Conservation (phyloP, 2,888 invertebrate species). For the Philereme vetulata region DNA sequence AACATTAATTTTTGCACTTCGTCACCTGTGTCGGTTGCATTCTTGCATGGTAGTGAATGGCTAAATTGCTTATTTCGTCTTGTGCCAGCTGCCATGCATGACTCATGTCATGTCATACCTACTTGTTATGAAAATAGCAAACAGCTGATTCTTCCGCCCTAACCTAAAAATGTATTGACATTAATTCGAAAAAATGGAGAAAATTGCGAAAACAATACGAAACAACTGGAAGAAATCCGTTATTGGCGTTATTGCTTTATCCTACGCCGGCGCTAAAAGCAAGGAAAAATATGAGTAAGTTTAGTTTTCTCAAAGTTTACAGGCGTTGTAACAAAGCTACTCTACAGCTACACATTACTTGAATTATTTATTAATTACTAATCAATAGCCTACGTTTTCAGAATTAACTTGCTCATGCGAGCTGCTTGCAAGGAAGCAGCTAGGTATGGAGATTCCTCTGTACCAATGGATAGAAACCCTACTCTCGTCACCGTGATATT, state of each 20-base stretch:
- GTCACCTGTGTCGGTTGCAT: too few species aligned
- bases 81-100: too few species aligned
- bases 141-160: too few species aligned
- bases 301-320: neutral
- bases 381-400: slow-evolving; percentile 54
- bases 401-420: slow-evolving; percentile 90
- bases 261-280: slow-evolving; percentile 88
- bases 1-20: too few species aligned
- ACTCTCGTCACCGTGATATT: slow-evolving; percentile 93
- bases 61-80: too few species aligned
- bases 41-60: too few species aligned
- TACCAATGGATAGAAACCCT: slow-evolving; percentile 84
- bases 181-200: slow-evolving; percentile 47
- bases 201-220: slow-evolving; percentile 85
- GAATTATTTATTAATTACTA: neutral
- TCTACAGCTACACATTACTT: neutral
- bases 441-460: slow-evolving; percentile 86
- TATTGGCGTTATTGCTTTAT: slow-evolving; percentile 86
- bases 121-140: too few species aligned
- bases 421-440: slow-evolving; percentile 91
- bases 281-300: slow-evolving; percentile 90
- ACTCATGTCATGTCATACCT: too few species aligned
- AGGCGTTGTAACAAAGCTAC: neutral
- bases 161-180: neutral
- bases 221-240: slow-evolving; percentile 96